Evolutionary conservation across 2,797 vertebrate species (phyloP).

Genomic region (Fundulus diaphanus): DNA sequence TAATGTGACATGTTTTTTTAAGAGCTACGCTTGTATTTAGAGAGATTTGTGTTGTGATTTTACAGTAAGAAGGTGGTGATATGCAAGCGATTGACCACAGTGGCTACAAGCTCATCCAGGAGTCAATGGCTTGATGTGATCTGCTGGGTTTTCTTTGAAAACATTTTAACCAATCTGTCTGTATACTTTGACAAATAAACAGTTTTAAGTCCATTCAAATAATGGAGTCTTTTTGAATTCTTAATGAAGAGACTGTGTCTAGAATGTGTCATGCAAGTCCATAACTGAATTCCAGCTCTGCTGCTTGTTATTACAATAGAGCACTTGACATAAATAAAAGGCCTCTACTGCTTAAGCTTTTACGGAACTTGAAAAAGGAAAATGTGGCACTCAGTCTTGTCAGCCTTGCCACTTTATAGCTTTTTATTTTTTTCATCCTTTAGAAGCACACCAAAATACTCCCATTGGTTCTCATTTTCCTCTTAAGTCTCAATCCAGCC

Average conservation of each 20-base stretch:
- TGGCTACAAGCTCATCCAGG: too few species aligned
- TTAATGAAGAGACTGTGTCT: background rate
- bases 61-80: too few species aligned
- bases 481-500: background rate
- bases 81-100: too few species aligned
- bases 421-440: conserved; percentile 47
- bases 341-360: conserved; percentile 58
- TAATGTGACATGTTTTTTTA: too few species aligned
- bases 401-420: conserved; percentile 50
- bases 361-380: conserved; percentile 62
- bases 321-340: conserved; percentile 72
- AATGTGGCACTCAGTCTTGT: conserved; percentile 41
- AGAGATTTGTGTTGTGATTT: too few species aligned
- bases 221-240: background rate
- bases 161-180: too few species aligned
- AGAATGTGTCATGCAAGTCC: conserved; percentile 40
- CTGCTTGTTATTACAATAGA: conserved; percentile 71
- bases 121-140: too few species aligned
- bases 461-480: background rate
- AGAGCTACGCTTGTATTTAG: too few species aligned
- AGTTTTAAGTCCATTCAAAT: background rate
- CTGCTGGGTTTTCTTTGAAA: too few species aligned
- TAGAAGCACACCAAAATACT: conserved; percentile 42
- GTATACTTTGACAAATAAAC: background rate
- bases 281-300: conserved; percentile 63